Base-by-base conservation (phyloP, 2,797 vertebrate species). In the Thamnophis elegans region DNA sequence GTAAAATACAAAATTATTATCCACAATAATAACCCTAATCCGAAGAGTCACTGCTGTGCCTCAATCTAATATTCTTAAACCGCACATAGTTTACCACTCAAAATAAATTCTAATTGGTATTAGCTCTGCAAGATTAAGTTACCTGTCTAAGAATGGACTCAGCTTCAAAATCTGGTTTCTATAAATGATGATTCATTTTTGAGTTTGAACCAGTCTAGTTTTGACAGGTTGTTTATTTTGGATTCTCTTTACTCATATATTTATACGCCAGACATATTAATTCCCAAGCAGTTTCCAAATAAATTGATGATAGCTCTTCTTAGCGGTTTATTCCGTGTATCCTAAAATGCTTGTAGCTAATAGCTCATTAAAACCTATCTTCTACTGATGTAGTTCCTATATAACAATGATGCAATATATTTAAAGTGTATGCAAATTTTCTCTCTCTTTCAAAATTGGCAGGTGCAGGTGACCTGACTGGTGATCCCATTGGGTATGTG, bases 391-490 rank as follows among this genome's bases (percentile, higher is more conserved):
- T 73, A 14, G 9, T 20, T 53, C 42, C 73, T 58, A 32, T 87
- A 20, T 87, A 32, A 78, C 22, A 62, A 54, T 25, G 14, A 59
- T 1, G 82, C 14, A 3, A 13, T 53, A 60, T n/a, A 85, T 22
- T 9, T 59, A 3, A 25, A 36, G 18, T 42, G 28, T 12, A 53
- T 73, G 86, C 58, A 94, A 93, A 92, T 0, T 89, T 92, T 87
- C 18, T 93, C 92, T 94, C 60, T 93, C 55, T 93, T 88, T 87
- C 88, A 95, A 59, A 93, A 91, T 87, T 0, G 0, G 87, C 98
- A 99, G 99, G 99, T 95, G 99, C 99, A 0, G 99, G 99, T 16
- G 99, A 99, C 95, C 98, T 99, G 94, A 99, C 98, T 0, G 99
- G 99, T 0, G 99, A 99, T 92, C 98, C 98, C 4, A 97, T 99